Base-by-base conservation (phyloP, 2,113 vertebrate genomes). In the Corvus cornix region DNA sequence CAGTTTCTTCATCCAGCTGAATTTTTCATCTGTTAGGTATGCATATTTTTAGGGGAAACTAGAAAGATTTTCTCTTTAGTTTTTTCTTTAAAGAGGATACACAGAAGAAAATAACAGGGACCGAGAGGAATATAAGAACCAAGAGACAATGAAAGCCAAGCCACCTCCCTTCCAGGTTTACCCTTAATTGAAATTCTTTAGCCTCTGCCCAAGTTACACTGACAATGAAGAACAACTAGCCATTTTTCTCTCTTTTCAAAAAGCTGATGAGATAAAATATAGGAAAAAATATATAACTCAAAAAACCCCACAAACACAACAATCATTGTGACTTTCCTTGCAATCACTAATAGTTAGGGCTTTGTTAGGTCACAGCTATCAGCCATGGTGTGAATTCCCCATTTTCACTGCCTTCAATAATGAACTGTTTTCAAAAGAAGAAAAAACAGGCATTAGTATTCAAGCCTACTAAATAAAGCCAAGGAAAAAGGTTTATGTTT, bases 91-190 rank as follows among this genome's bases (percentile, higher is more conserved):
- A 60, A 52, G 66, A 68, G 17, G 6, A 76, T 26, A 60, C 4
- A 26, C 6, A 48, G 37, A 82, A 68, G 5, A 68, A 75, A 69
- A 48, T 5, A 83, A 77, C 11, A 10, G 10, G 4, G 28, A 31
- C 0, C 0, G 4, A 20, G 9, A 79, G 13, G 18, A 60, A 46
- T 0, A 0, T 31, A 8, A 87, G 46, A 89, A 84, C 11, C 14
- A 67, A 66, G 43, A 56, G 13, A 69, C 19, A 6, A 37, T 11
- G 35, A 43, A 63, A 49, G 9, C 7, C 48, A 84, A 90, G 63
- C 2, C 11, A 75, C 6, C 18, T 44, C 35, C 9, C 5, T 60
- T 67, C n/a, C 23, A 68, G 15, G 7, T 75, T 58, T 64, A 56
- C 8, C 10, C 13, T 51, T 55, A 17, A 48, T 16, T 22, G 13